Evolutionary conservation across 2,797 vertebrate genomes (phyloP).

Genomic region (Manis pentadactyla): DNA sequence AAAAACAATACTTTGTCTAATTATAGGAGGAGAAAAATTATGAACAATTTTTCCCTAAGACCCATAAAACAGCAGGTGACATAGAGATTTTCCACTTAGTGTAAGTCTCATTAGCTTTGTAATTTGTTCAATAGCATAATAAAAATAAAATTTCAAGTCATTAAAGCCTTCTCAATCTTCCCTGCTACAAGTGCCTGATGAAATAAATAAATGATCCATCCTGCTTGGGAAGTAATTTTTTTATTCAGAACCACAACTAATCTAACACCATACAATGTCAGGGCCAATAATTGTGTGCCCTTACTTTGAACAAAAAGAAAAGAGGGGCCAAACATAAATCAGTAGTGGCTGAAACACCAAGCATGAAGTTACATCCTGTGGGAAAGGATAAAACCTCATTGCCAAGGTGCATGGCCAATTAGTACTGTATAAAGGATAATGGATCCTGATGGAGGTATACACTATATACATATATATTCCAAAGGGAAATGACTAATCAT

Average conservation of each 20-base stretch:
- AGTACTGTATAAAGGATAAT: background rate
- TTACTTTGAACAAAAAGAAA: constrained; percentile 42
- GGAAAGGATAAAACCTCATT: background rate
- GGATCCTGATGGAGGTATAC: background rate
- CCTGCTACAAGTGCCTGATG: constrained; percentile 61
- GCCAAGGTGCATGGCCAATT: background rate
- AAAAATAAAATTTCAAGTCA: constrained; percentile 75
- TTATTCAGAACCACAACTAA: constrained; percentile 51
- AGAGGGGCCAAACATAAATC: constrained; percentile 33
- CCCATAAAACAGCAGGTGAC: constrained; percentile 62
- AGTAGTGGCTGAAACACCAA: background rate
- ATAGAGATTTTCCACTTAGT: constrained; percentile 43
- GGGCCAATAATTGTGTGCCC: constrained; percentile 51
- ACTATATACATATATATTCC: background rate
- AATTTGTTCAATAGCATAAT: constrained; percentile 79
- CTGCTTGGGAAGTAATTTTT: constrained; percentile 56
- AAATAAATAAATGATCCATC: constrained; percentile 73
- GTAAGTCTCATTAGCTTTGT: constrained; percentile 74
- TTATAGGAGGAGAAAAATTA: constrained; percentile 65
- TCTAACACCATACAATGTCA: constrained; percentile 35
- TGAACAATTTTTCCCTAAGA: constrained; percentile 29
- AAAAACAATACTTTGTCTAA: constrained; percentile 56
- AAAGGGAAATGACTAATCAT: background rate
- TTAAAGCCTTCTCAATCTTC: constrained; percentile 74
- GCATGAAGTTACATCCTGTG: background rate